Base-by-base conservation (phyloP, 2,113 vertebrate genomes). In the Cryptotis parvus region DNA sequence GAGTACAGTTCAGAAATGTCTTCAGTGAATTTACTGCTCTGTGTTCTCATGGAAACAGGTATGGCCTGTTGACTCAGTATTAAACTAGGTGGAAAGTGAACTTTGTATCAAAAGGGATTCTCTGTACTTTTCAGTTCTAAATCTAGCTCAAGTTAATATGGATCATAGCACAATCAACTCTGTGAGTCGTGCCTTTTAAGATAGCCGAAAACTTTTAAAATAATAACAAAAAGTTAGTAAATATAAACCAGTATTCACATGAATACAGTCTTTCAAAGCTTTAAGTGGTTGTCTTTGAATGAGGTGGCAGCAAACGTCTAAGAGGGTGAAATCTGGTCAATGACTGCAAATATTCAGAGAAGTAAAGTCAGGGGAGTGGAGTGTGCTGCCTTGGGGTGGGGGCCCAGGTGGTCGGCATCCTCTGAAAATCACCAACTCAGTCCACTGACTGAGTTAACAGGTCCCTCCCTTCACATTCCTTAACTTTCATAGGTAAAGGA, bases 31-130 rank as follows among this genome's bases (percentile, higher is more conserved):
- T 49, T 49, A 49, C 14, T 49, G 45, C 45, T 49, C 45, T 69
- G 41, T 61, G 27, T 87, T 89, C 18, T 69, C 20, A 33, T 70
- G 20, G 89, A 88, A 83, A 65, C 66, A 91, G 35, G 37, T 85
- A 24, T 77, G 74, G 26, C 55, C n/a, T 69, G 3, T 69, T 80
- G 37, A 69, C 3, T 81, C 39, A 84, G 63, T 35, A 91, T 29
- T 69, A 45, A 45, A 65, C n/a, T 31, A 22, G 70, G 26, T 49
- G 33, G 66, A 95, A 29, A 78, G 20, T 37, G 74, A 89, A 70
- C 14, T 45, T 4, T 31, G 29, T 7, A 39, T 78, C 52, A 69
- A 33, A 58, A 77, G 35, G 87, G 63, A 75, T 33, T 26, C 66
- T 45, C 41, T 27, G 8, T 22, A 10, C 16, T 83, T 92, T 86